Evolutionary conservation across 2,797 vertebrate genomes (phyloP).

Genomic region (Hylomyscus alleni): DNA sequence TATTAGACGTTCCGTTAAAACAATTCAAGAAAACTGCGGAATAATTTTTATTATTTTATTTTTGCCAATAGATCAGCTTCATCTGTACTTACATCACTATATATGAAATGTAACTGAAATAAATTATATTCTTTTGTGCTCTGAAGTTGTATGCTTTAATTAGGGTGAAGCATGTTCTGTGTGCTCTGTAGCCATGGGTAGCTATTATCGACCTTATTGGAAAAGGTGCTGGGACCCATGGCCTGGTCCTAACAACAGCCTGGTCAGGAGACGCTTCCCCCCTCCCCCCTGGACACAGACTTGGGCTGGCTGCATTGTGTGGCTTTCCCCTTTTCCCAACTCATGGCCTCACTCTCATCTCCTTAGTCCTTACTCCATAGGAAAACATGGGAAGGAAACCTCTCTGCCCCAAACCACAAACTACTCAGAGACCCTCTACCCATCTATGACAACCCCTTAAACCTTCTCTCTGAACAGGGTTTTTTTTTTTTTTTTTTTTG

Average conservation of each 20-base stretch:
- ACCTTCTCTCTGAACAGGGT: neutral
- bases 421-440: neutral
- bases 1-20: neutral
- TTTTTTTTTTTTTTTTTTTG: neutral
- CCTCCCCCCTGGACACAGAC: neutral
- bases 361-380: neutral
- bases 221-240: neutral
- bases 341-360: neutral
- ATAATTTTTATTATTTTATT: constrained; percentile 31
- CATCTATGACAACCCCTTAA: no score
- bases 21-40: neutral
- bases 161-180: neutral
- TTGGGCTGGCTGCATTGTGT: neutral
- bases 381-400: neutral
- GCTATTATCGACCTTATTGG: neutral
- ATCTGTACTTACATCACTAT: neutral
- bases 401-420: neutral
- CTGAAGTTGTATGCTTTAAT: neutral
- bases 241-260: neutral
- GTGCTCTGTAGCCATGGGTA: neutral
- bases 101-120: neutral
- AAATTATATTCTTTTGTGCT: neutral
- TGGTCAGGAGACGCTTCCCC: neutral
- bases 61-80: neutral
- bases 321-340: neutral